Evolutionary conservation across 30 jellyfish, hydroid and myxozoan genomes (phyloP).

Genomic region (Pelagia noctiluca): DNA sequence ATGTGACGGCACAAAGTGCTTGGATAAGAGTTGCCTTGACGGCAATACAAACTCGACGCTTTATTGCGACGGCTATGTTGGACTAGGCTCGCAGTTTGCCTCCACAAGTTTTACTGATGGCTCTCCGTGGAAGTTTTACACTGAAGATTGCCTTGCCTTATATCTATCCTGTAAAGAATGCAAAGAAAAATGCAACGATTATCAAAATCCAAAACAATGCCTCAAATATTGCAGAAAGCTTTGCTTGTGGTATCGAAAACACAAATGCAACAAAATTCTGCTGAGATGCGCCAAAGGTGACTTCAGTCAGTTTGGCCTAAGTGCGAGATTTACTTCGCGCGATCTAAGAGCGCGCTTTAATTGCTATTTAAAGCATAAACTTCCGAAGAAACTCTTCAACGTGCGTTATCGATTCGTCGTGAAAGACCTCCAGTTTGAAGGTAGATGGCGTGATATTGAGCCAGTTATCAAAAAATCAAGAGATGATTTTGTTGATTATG

Average conservation of each 20-base stretch:
- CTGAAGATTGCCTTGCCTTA: slow-evolving; percentile 1
- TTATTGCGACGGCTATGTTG: slow-evolving; percentile 28
- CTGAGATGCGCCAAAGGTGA: slow-evolving; percentile 48
- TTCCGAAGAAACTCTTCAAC: slow-evolving; percentile 30
- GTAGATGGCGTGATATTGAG: slow-evolving; percentile 29
- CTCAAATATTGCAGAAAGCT: slow-evolving; percentile 36
- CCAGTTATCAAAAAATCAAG: not conserved
- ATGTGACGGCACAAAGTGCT: not conserved
- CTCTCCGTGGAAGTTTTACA: slow-evolving; percentile 12
- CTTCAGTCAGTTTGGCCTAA: slow-evolving; percentile 19
- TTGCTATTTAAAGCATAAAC: slow-evolving; percentile 31
- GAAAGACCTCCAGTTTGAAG: slow-evolving; percentile 1
- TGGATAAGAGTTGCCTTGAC: not conserved
- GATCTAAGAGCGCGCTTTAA: slow-evolving; percentile 41
- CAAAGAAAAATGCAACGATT: slow-evolving; percentile 5
- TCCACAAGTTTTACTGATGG: not conserved
- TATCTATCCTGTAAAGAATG: slow-evolving; percentile 31
- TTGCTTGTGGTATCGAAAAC: slow-evolving; percentile 35
- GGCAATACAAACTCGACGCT: not conserved
- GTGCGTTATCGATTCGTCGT: slow-evolving; percentile 29
- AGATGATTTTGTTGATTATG: not conserved
- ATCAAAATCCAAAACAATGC: not conserved
- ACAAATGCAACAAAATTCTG: not conserved
- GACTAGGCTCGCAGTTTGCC: slow-evolving; percentile 28
- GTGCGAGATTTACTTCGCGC: not conserved